These are phyloP conservation scores for Drosophila helvetica DNA, from an alignment of 2,888 invertebrate genomes.

Conservation along the genomic window DNA sequence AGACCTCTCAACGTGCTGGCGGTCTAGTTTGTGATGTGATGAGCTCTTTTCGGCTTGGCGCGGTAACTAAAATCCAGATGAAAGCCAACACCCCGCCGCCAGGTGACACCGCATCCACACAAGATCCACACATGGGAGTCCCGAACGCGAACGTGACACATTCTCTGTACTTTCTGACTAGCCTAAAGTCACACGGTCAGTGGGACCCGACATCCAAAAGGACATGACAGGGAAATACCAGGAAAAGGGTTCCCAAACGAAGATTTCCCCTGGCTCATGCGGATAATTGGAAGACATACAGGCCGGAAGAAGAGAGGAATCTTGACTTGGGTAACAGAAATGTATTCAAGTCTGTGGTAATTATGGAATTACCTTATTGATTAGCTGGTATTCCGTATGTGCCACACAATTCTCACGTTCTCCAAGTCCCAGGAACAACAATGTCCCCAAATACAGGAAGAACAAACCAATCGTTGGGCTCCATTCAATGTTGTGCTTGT, in stretches of 20 bases:
- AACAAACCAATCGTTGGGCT: constrained; percentile 29
- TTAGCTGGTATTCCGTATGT: neutral
- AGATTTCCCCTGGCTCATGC: neutral
- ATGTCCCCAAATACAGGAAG: constrained; percentile 34
- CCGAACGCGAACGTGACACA: constrained; percentile 29
- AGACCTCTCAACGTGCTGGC: constrained; percentile 33
- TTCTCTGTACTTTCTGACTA: constrained; percentile 25
- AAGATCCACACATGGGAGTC: neutral
- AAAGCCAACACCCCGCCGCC: constrained; percentile 45
- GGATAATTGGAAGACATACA: neutral
- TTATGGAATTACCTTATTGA: neutral
- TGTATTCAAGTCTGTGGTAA: accelerated
- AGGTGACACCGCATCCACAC: constrained; percentile 18
- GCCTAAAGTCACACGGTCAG: constrained; percentile 34
- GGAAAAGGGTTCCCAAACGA: neutral
- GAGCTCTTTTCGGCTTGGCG: constrained; percentile 25
- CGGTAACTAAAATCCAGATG: constrained; percentile 35
- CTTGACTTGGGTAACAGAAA: neutral
- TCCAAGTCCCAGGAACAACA: neutral
- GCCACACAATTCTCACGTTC: neutral
- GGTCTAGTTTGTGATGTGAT: constrained; percentile 41
- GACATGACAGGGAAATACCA: neutral
- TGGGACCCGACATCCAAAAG: constrained; percentile 13
- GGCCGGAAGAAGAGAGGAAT: neutral
- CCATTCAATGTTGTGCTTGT: neutral